Percentiles rank a stretch among this genome's conserved stretches.
Evolutionary conservation across 2,113 vertebrate genomes (phyloP).

Genomic region (Cyrtonyx montezumae): DNA sequence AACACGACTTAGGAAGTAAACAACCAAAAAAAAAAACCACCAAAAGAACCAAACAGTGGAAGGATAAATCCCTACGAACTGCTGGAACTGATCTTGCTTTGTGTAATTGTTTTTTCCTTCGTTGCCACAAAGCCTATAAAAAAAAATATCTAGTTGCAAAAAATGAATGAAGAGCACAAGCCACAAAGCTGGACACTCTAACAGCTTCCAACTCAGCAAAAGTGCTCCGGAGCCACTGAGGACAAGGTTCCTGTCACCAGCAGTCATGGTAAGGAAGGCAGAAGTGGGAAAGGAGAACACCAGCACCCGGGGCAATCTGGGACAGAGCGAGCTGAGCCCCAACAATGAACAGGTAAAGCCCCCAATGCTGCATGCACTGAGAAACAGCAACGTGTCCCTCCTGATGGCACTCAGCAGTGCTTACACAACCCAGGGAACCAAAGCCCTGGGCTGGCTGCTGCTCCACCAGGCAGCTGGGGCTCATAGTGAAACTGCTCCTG

Average conservation of each 20-base stretch:
- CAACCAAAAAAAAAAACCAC: fast-evolving
- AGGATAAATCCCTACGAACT: background rate
- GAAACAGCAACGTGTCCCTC: fast-evolving
- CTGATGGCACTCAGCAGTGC: background rate
- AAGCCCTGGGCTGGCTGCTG: background rate
- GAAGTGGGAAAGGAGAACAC: too few relatives aligned
- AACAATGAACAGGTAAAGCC: fast-evolving
- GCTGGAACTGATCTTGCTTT: background rate
- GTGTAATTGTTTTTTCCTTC: background rate
- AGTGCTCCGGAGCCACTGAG: fast-evolving
- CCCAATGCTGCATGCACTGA: background rate
- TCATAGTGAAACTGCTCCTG: background rate
- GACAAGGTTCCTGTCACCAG: fast-evolving
- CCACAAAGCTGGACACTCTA: background rate
- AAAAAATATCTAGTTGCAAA: background rate
- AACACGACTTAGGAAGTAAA: background rate
- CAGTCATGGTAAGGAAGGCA: fast-evolving
- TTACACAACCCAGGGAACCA: background rate
- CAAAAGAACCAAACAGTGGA: background rate
- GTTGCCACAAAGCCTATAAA: background rate
- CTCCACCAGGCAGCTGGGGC: fast-evolving
- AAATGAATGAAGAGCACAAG: background rate
- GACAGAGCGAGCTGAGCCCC: background rate
- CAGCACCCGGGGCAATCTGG: background rate
- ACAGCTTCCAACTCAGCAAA: background rate